These are phyloP conservation scores for Micromussa lordhowensis DNA, from an alignment of 92 coral and sea anemone genomes.

Conservation along the genomic window DNA sequence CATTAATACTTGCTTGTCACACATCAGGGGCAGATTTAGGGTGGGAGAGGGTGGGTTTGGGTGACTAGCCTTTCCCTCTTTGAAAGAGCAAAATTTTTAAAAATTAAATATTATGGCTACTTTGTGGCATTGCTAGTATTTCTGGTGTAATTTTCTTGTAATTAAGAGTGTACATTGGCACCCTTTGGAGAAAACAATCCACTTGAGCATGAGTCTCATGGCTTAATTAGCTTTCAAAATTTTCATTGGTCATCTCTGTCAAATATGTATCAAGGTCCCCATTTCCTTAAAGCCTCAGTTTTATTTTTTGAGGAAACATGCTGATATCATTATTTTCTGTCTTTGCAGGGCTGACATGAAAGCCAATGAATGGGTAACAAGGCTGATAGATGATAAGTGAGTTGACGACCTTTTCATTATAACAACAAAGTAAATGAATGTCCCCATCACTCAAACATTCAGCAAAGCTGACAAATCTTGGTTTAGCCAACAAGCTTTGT, in stretches of 20 bases:
- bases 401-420: constrained; percentile 12
- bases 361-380: constrained; percentile 95
- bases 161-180: too few species aligned
- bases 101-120: too few species aligned
- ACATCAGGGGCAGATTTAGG: too few species aligned
- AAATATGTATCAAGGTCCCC: not conserved
- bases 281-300: not conserved
- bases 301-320: not conserved
- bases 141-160: too few species aligned
- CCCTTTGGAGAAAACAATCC: too few species aligned
- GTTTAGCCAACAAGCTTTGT: not conserved
- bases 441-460: not conserved
- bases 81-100: too few species aligned
- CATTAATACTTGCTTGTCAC: too few species aligned
- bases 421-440: not conserved
- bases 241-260: not conserved
- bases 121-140: too few species aligned
- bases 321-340: constrained; percentile 10
- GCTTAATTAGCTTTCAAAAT: too few species aligned
- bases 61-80: too few species aligned
- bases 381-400: constrained; percentile 97
- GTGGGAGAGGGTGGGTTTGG: too few species aligned
- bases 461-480: not conserved
- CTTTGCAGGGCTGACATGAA: constrained; percentile 87
- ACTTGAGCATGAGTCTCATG: too few species aligned